phyloP scores from a whole-genome alignment of 2,888 invertebrate species.

The Cheilosia soror region DNA sequence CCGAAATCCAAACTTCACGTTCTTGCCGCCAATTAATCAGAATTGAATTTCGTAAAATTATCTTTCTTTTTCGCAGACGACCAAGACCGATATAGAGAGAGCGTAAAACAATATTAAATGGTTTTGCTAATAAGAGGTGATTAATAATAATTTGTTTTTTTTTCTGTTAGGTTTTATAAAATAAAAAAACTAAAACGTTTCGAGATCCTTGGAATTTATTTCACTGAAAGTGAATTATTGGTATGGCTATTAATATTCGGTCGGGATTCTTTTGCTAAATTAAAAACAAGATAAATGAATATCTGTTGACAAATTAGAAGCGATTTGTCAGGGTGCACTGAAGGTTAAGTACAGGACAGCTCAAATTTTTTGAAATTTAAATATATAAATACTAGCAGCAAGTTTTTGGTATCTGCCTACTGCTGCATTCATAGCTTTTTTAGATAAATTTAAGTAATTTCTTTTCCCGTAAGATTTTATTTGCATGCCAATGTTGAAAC shows the following conservation, averaged over 20 bases:
- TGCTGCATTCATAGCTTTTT: too few relatives aligned
- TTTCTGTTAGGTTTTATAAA: conserved; percentile 25
- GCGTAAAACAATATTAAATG: conserved; percentile 53
- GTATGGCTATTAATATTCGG: conserved; percentile 56
- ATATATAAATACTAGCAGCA: too few relatives aligned
- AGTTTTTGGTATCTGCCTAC: too few relatives aligned
- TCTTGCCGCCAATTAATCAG: conserved; percentile 59
- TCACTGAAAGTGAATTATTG: conserved; percentile 56
- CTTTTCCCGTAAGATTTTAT: too few relatives aligned
- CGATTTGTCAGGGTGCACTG: conserved; percentile 39
- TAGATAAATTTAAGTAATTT: too few relatives aligned
- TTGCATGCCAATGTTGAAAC: too few relatives aligned
- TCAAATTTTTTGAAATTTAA: not conserved
- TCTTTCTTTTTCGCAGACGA: conserved; percentile 24
- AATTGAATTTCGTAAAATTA: conserved; percentile 44
- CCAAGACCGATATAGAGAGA: conserved; percentile 1
- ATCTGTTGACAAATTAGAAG: conserved; percentile 64
- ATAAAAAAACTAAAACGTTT: conserved; percentile 24
- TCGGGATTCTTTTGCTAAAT: conserved; percentile 29
- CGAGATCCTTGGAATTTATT: conserved; percentile 37
- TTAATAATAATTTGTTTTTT: conserved; percentile 62
- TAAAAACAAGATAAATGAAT: conserved; percentile 50
- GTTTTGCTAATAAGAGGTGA: conserved; percentile 68
- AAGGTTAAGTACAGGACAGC: not conserved
- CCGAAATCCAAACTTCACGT: conserved; percentile 12